Conservation (phyloP, 2,113 vertebrate genomes). For the Engystomops pustulosus region DNA sequence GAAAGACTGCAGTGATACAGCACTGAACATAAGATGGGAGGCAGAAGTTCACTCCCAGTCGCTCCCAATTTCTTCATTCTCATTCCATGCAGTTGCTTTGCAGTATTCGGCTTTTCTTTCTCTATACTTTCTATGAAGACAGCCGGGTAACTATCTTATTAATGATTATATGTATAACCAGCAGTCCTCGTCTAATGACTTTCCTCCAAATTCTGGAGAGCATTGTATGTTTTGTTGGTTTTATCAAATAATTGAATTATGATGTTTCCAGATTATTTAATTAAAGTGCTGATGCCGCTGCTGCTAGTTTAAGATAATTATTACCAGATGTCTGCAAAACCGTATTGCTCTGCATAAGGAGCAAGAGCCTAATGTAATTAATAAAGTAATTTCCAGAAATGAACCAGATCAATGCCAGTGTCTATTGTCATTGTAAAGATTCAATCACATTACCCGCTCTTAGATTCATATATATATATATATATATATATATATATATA, state of each 20-base stretch:
- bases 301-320: constrained; percentile 30
- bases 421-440: constrained; percentile 1
- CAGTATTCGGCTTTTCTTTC: no score
- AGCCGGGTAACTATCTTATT: not conserved
- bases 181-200: not conserved
- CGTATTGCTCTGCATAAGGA: constrained; percentile 7
- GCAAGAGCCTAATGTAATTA: constrained; percentile 16
- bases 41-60: no score
- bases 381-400: constrained; percentile 35
- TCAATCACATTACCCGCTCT: not conserved
- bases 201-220: not conserved
- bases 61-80: no score
- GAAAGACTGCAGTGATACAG: no score
- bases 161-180: not conserved
- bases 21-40: no score
- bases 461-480: not conserved
- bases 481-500: not conserved
- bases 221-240: not conserved
- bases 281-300: constrained; percentile 20
- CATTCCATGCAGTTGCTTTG: no score
- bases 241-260: constrained; percentile 30
- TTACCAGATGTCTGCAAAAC: constrained; percentile 43
- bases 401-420: not conserved
- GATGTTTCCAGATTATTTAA: constrained; percentile 26
- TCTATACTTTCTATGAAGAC: not conserved